A percentile compares a stretch with the other conserved stretches of the same genome.
Evolutionary conservation across 1,140 invertebrate genomes (phyloP).

Genomic region (Trachelipus rathkii): DNA sequence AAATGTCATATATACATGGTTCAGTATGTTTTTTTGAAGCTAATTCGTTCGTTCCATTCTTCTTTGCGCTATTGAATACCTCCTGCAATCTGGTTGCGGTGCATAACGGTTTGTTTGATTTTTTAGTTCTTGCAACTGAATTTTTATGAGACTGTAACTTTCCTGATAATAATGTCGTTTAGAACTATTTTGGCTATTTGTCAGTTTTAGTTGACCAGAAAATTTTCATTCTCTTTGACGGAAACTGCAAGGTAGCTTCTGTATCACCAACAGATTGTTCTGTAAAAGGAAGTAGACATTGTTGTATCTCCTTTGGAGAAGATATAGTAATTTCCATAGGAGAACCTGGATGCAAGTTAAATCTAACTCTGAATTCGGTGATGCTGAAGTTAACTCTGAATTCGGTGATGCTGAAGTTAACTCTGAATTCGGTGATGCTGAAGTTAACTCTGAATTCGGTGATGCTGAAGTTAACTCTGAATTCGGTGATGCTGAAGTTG

Average conservation of each 20-base stretch:
- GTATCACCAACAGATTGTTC: not conserved
- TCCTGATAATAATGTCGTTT: no score
- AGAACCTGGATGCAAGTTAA: slow-evolving; percentile 28
- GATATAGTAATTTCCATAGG: slow-evolving; percentile 34
- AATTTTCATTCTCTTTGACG: not conserved
- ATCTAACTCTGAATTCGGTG: slow-evolving; percentile 23
- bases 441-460: no score
- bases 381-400: not conserved
- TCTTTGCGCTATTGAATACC: not conserved
- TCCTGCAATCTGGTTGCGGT: no score
- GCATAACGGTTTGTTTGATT: slow-evolving; percentile 30
- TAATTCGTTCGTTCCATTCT: not conserved
- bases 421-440: no score
- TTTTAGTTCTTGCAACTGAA: slow-evolving; percentile 16
- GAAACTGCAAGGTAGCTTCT: not conserved
- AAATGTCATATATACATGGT: slow-evolving; percentile 26
- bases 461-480: no score
- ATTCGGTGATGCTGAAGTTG: no score
- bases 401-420: no score
- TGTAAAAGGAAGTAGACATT: no score
- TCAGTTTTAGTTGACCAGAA: not conserved
- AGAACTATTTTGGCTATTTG: not conserved
- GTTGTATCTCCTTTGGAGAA: slow-evolving; percentile 4
- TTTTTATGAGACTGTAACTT: no score
- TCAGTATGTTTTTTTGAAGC: not conserved